phyloP scores from a whole-genome alignment of 2,888 invertebrate genomes.

The Megamerina dolium region DNA sequence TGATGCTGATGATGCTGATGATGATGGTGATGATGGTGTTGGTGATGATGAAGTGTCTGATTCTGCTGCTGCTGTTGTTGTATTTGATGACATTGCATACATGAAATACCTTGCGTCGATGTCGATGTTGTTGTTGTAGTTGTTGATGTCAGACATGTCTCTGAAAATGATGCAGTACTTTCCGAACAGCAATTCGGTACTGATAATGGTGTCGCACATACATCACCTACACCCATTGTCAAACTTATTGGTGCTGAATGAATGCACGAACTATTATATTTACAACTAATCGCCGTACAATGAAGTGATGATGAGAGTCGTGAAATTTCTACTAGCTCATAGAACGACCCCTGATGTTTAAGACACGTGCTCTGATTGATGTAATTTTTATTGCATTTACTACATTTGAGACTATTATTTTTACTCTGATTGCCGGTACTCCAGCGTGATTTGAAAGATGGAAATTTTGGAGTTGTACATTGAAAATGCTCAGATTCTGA shows the following conservation, averaged over 20 bases:
- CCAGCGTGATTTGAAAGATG: conserved; percentile 34
- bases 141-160: conserved; percentile 29
- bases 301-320: conserved; percentile 38
- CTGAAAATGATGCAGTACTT: conserved; percentile 34
- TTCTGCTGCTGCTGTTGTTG: conserved; percentile 17
- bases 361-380: conserved; percentile 11
- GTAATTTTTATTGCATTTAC: conserved; percentile 29
- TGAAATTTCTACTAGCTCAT: conserved; percentile 43
- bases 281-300: conserved; percentile 38
- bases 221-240: conserved; percentile 8
- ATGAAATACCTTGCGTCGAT: conserved; percentile 7
- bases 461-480: conserved; percentile 31
- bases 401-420: conserved; percentile 29
- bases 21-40: too few species aligned
- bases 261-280: conserved; percentile 28
- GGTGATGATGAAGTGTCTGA: conserved; percentile 10
- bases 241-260: conserved; percentile 19
- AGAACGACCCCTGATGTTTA: conserved; percentile 39
- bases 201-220: conserved; percentile 21
- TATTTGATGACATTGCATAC: conserved; percentile 13
- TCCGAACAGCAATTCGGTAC: conserved; percentile 33
- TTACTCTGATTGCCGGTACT: conserved; percentile 8
- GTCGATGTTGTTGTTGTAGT: conserved; percentile 1
- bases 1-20: conserved; percentile 19
- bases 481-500: conserved; percentile 43